These are phyloP conservation scores for Phasianus colchicus DNA, from an alignment of 2,113 vertebrate genomes.

Conservation along the genomic window DNA sequence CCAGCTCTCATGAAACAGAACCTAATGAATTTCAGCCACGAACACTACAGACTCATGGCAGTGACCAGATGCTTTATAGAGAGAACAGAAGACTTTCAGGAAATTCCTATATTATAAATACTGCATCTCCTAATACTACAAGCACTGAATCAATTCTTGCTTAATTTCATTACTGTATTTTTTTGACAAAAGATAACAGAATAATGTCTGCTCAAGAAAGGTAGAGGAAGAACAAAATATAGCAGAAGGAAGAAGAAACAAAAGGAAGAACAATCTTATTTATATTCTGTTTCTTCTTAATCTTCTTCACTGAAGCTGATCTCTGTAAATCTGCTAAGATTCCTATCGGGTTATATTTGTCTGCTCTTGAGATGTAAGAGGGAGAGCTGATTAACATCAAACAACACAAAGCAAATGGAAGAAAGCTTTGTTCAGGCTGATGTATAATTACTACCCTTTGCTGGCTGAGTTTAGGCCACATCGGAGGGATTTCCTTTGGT, in stretches of 20 bases:
- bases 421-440: conserved; percentile 39
- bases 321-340: conserved; percentile 48
- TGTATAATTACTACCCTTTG: conserved; percentile 60
- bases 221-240: background rate
- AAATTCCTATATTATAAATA: background rate
- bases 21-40: background rate
- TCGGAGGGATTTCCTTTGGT: conserved; percentile 48
- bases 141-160: background rate
- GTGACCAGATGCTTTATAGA: background rate
- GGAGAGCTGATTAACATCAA: conserved; percentile 26
- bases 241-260: background rate
- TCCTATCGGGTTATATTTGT: conserved; percentile 39
- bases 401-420: conserved; percentile 21
- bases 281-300: conserved; percentile 8
- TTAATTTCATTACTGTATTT: background rate
- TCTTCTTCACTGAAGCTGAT: background rate
- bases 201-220: background rate
- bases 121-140: background rate
- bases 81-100: background rate
- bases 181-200: background rate
- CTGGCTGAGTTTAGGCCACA: conserved; percentile 45
- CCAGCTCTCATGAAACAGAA: background rate
- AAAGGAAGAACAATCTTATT: background rate
- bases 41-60: background rate
- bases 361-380: conserved; percentile 61